These are phyloP conservation scores for Synanthedon formicaeformis DNA, from an alignment of 2,888 invertebrate genomes.

Conservation along the genomic window DNA sequence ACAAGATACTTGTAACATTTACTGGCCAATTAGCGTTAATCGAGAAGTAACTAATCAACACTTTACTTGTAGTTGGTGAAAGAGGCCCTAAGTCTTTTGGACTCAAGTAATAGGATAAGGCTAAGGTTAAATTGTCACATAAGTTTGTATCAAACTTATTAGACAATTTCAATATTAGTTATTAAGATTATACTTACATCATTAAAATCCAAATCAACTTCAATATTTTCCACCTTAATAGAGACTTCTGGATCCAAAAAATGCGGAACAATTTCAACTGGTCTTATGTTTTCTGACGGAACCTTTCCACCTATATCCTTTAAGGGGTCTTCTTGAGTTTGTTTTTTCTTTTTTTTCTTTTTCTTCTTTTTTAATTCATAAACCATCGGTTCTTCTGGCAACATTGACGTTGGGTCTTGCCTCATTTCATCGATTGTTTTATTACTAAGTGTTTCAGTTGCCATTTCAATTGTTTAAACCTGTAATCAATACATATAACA, in stretches of 20 bases:
- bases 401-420: constrained; percentile 48
- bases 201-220: constrained; percentile 56
- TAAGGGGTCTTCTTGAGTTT: constrained; percentile 47
- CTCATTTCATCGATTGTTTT: constrained; percentile 9
- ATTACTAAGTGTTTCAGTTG: neutral
- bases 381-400: constrained; percentile 55
- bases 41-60: no score
- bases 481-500: no score
- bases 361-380: constrained; percentile 56
- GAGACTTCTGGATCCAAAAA: constrained; percentile 51
- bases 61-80: no score
- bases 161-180: no score
- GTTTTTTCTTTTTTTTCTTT: constrained; percentile 48
- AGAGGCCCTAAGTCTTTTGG: no score
- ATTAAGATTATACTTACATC: constrained; percentile 36
- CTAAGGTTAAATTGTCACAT: no score
- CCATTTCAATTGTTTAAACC: no score
- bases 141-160: no score
- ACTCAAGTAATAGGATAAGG: no score
- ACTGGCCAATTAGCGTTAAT: no score
- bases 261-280: constrained; percentile 4
- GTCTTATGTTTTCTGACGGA: constrained; percentile 12
- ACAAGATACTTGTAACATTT: no score
- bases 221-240: constrained; percentile 59
- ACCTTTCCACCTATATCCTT: constrained; percentile 39